Conservation (phyloP, 1,140 invertebrate species). For the Diabrotica undecimpunctata region DNA sequence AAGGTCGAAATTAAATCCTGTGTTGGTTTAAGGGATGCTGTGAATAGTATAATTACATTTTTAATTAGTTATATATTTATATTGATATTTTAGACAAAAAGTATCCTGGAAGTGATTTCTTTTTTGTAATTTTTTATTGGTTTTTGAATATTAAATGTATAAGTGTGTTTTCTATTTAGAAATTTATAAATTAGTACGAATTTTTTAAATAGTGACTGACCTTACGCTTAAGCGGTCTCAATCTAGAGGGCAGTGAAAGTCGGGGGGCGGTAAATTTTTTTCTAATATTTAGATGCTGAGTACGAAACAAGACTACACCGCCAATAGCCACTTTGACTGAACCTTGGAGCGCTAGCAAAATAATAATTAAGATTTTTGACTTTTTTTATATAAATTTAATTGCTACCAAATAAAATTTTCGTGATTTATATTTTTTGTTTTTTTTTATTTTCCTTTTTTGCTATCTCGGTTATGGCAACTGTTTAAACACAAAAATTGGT, state of each 20-base stretch:
- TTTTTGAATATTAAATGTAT: constrained; percentile 46
- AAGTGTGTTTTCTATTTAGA: constrained; percentile 47
- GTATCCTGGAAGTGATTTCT: constrained; percentile 38
- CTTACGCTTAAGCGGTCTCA: constrained; percentile 40
- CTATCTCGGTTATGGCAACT: constrained; percentile 19
- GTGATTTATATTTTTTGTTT: constrained; percentile 46
- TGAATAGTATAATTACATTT: constrained; percentile 44
- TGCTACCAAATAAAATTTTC: constrained; percentile 50
- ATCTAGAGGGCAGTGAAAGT: constrained; percentile 28
- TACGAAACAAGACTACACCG: constrained; percentile 38
- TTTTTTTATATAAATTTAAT: constrained; percentile 44
- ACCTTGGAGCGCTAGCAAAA: constrained; percentile 36
- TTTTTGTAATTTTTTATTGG: constrained; percentile 46
- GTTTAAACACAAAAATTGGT: too few relatives aligned
- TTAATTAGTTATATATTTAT: constrained; percentile 46
- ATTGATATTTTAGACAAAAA: constrained; percentile 45
- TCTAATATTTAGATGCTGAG: background rate
- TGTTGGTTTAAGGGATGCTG: constrained; percentile 21
- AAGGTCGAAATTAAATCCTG: too few relatives aligned
- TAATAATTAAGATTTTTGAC: constrained; percentile 39
- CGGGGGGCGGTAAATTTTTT: constrained; percentile 22
- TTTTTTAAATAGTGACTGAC: constrained; percentile 40
- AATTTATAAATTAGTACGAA: constrained; percentile 44
- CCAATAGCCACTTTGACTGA: constrained; percentile 27
- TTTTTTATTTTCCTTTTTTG: constrained; percentile 38